phyloP scores from a whole-genome alignment of 2,888 invertebrate genomes.

The Girardia tigrina region DNA sequence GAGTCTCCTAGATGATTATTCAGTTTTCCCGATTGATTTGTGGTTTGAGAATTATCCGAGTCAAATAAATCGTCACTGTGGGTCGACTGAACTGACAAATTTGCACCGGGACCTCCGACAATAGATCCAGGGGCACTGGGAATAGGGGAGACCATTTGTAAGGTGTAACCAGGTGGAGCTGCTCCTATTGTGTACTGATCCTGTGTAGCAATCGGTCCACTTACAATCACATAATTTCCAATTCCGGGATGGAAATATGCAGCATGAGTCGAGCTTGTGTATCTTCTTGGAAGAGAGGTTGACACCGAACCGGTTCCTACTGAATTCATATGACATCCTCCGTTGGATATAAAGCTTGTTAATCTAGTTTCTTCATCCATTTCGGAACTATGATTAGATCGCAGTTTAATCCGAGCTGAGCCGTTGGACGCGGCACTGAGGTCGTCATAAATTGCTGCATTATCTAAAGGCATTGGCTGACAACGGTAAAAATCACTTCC shows the following conservation, averaged over 20 bases:
- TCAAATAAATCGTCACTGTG: constrained; percentile 14
- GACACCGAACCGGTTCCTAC: neutral
- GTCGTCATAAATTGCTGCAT: neutral
- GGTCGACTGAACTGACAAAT: neutral
- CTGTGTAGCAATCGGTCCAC: neutral
- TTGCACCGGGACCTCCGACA: neutral
- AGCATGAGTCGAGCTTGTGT: neutral
- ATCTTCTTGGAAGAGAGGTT: neutral
- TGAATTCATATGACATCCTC: neutral
- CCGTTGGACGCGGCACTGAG: neutral
- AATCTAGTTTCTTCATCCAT: neutral
- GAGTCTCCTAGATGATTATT: neutral
- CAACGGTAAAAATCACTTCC: neutral
- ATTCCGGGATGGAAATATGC: neutral
- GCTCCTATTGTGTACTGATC: neutral
- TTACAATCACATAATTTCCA: neutral
- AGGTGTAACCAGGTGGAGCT: neutral
- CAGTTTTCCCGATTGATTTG: neutral
- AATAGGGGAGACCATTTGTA: constrained; percentile 19
- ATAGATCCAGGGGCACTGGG: neutral
- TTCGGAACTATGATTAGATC: neutral
- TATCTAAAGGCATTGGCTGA: neutral
- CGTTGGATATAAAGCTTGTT: neutral
- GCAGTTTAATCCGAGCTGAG: neutral
- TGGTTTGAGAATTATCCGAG: neutral